Evolutionary conservation across 1,140 invertebrate species (phyloP).

Genomic region (Drosophila ananassae): DNA sequence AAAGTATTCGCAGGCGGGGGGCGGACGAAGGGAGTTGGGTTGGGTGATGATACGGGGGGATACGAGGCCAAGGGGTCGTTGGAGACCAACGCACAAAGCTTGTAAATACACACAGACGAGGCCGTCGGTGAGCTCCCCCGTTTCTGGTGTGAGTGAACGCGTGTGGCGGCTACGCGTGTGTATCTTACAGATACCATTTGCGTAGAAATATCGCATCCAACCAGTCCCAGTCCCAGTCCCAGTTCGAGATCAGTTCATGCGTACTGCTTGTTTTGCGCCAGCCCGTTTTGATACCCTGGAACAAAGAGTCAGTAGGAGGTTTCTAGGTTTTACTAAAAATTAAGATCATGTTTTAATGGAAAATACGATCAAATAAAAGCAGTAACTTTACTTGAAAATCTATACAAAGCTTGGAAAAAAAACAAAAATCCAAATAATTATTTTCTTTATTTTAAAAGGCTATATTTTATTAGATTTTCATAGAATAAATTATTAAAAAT

Average conservation of each 20-base stretch:
- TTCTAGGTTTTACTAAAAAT: no score
- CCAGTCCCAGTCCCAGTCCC: slow-evolving; percentile 24
- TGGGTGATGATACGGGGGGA: not conserved
- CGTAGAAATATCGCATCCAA: slow-evolving; percentile 31
- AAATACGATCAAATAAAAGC: no score
- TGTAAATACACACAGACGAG: slow-evolving; percentile 63
- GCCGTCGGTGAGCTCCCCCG: not conserved
- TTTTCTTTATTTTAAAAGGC: no score
- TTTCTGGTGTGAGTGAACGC: slow-evolving; percentile 26
- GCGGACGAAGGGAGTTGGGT: not conserved
- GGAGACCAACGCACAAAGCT: slow-evolving; percentile 68
- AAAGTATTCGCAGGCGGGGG: not conserved
- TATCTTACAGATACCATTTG: slow-evolving; percentile 53
- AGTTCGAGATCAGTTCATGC: slow-evolving; percentile 36
- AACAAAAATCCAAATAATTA: no score
- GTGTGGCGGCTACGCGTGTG: slow-evolving; percentile 38
- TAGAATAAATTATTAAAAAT: no score
- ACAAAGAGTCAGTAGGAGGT: not conserved
- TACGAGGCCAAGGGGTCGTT: slow-evolving; percentile 24
- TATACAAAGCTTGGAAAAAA: no score
- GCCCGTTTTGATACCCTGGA: slow-evolving; percentile 37
- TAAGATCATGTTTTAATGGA: no score
- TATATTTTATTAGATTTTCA: no score
- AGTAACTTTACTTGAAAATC: no score
- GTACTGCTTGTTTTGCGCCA: slow-evolving; percentile 26